These are phyloP conservation scores for Ahaetulla prasina DNA, from an alignment of 2,113 vertebrate species.

Conservation along the genomic window DNA sequence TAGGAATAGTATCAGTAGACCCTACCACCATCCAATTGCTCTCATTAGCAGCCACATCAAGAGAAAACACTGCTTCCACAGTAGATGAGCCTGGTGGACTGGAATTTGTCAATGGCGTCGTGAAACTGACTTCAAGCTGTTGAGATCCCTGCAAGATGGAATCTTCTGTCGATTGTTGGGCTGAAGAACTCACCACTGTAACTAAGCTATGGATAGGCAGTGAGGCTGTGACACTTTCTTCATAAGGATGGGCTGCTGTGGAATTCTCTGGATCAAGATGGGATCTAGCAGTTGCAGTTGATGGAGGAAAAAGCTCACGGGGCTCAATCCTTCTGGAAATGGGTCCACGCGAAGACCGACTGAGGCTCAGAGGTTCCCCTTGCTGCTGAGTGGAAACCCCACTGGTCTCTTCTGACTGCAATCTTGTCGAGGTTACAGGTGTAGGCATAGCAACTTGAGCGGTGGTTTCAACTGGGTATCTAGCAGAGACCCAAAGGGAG, in stretches of 20 bases:
- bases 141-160: not conserved
- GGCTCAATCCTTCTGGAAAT: not conserved
- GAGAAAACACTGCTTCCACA: not conserved
- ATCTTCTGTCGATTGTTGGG: not conserved
- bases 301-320: not conserved
- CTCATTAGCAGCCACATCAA: accelerated
- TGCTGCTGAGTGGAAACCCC: not conserved
- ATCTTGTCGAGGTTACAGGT: not conserved
- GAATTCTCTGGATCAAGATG: not conserved
- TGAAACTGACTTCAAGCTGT: not conserved
- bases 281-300: not conserved
- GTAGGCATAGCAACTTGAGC: not conserved
- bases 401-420: not conserved
- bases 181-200: not conserved
- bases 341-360: too few relatives aligned
- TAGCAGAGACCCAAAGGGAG: not conserved
- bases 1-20: not conserved
- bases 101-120: not conserved
- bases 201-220: too few relatives aligned
- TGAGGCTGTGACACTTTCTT: too few relatives aligned
- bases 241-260: not conserved
- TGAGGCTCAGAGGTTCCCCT: not conserved
- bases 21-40: accelerated
- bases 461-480: not conserved
- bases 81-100: not conserved